phyloP scores from a whole-genome alignment of 2,888 invertebrate genomes.

The Lobophora halterata region DNA sequence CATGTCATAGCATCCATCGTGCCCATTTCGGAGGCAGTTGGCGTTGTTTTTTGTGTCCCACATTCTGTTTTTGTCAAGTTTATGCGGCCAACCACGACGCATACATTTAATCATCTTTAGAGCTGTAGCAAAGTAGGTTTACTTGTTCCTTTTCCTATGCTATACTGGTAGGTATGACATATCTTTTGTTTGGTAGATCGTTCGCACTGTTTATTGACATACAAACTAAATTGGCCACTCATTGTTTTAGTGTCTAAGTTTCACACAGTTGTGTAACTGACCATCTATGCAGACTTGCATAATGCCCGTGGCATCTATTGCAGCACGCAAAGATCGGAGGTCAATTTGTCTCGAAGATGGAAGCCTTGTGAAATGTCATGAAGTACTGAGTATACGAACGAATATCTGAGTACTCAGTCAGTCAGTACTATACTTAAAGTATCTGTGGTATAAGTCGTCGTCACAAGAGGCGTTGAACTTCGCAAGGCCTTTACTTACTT shows the following conservation, averaged over 20 bases:
- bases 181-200: slow-evolving; percentile 10
- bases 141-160: too few relatives aligned
- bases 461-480: slow-evolving; percentile 58
- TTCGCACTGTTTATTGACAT: slow-evolving; percentile 14
- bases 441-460: slow-evolving; percentile 17
- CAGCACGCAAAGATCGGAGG: slow-evolving; percentile 53
- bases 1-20: slow-evolving; percentile 65
- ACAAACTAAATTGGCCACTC: slow-evolving; percentile 7
- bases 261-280: slow-evolving; percentile 35
- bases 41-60: slow-evolving; percentile 31
- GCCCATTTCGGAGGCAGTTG: slow-evolving; percentile 53
- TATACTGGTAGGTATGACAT: too few relatives aligned
- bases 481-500: slow-evolving; percentile 60
- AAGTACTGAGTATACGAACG: slow-evolving; percentile 32
- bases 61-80: slow-evolving; percentile 26
- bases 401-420: too few relatives aligned
- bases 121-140: slow-evolving; percentile 6
- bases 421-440: slow-evolving; percentile 40
- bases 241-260: slow-evolving; percentile 25
- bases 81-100: slow-evolving; percentile 22
- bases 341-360: slow-evolving; percentile 62
- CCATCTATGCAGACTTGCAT: slow-evolving; percentile 37
- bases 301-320: slow-evolving; percentile 40
- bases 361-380: slow-evolving; percentile 48
- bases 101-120: slow-evolving; percentile 24